Conservation (phyloP, 2,888 invertebrate genomes). For the Apoda limacodes region DNA sequence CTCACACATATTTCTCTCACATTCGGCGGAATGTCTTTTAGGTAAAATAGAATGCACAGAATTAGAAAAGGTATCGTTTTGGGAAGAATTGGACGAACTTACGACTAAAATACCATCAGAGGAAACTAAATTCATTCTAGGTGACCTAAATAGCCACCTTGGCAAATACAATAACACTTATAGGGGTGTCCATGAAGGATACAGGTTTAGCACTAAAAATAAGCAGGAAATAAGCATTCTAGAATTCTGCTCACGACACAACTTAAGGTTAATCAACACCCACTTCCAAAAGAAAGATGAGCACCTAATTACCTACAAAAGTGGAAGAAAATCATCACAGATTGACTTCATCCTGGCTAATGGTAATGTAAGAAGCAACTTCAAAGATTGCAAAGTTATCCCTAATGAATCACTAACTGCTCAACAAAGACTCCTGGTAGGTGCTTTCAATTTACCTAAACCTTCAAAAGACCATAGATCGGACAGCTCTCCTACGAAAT, state of each 20-base stretch:
- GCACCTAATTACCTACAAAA: conserved; percentile 4
- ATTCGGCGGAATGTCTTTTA: too few species aligned
- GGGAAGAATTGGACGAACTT: too few species aligned
- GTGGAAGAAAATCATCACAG: conserved; percentile 1
- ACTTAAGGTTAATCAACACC: conserved; percentile 1
- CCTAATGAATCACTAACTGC: conserved; percentile 4
- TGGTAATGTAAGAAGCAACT: neutral
- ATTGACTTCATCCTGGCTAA: conserved; percentile 4
- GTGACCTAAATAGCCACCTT: conserved; percentile 13
- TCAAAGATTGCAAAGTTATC: conserved; percentile 5
- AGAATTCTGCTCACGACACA: too few species aligned
- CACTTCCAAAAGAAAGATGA: conserved; percentile 3
- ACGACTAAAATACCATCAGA: conserved; percentile 5
- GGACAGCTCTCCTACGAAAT: too few species aligned
- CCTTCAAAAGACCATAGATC: too few species aligned
- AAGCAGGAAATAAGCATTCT: too few species aligned
- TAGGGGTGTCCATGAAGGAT: neutral
- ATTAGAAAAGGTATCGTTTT: too few species aligned
- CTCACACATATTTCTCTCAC: too few species aligned
- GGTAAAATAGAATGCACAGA: too few species aligned
- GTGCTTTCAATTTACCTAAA: too few species aligned
- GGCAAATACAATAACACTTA: neutral
- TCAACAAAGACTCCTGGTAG: conserved; percentile 4
- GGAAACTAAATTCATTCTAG: conserved; percentile 7
- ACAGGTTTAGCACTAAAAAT: too few species aligned